A percentile compares a stretch with the other conserved stretches of the same genome.
These are phyloP conservation scores for Metopolophium dirhodum DNA, from an alignment of 1,140 invertebrate genomes.

Conservation along the genomic window DNA sequence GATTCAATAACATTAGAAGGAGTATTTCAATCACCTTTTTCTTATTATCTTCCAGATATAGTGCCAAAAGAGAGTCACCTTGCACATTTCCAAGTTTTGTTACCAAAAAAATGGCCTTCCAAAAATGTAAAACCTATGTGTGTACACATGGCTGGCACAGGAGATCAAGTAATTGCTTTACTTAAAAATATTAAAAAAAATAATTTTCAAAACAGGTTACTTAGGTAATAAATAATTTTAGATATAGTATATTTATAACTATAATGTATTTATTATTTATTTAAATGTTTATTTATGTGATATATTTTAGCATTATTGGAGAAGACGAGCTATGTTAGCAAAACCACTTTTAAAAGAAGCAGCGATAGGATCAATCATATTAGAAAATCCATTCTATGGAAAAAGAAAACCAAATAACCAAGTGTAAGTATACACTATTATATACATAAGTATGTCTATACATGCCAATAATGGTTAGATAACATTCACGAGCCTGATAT, in stretches of 20 bases:
- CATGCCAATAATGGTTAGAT: neutral
- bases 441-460: neutral
- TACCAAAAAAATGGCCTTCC: constrained; percentile 79
- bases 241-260: neutral
- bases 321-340: constrained; percentile 86
- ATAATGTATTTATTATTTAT: neutral
- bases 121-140: constrained; percentile 81
- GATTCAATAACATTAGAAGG: constrained; percentile 85
- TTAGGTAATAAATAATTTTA: neutral
- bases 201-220: neutral
- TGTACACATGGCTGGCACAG: constrained; percentile 95
- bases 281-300: constrained; percentile 26
- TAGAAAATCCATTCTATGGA: constrained; percentile 99
- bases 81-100: constrained; percentile 82
- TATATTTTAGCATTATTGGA: constrained; percentile 84
- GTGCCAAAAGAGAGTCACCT: constrained; percentile 83
- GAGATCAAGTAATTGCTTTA: constrained; percentile 86
- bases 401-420: constrained; percentile 89
- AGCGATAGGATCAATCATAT: constrained; percentile 90
- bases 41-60: constrained; percentile 81
- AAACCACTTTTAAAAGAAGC: constrained; percentile 88
- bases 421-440: constrained; percentile 71
- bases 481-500: neutral
- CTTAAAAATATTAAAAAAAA: neutral
- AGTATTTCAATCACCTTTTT: constrained; percentile 86